Evolutionary conservation across 1,140 invertebrate species (phyloP).

Genomic region (Zeugodacus cucurbitae): DNA sequence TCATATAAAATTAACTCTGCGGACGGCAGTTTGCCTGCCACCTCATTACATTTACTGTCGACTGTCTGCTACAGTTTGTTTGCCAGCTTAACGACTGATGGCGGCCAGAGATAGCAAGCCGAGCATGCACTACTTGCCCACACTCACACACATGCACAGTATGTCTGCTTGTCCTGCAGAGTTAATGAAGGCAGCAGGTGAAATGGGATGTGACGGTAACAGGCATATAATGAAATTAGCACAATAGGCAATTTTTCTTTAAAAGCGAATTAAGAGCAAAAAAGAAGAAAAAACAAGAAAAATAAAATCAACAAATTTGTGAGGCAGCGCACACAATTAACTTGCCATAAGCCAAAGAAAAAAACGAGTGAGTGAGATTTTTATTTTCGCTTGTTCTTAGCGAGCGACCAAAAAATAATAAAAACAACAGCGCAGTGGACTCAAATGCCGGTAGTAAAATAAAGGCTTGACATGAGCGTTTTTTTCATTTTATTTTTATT

Average conservation of each 20-base stretch:
- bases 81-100: neutral
- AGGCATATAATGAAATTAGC: conserved; percentile 1
- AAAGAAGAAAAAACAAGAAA: neutral
- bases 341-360: neutral
- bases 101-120: neutral
- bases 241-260: neutral
- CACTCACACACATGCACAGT: neutral
- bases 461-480: neutral
- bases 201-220: neutral
- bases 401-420: neutral
- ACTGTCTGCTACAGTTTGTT: neutral
- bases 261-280: neutral
- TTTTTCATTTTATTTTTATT: too few relatives aligned
- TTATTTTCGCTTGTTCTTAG: neutral
- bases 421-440: neutral
- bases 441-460: neutral
- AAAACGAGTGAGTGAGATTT: neutral
- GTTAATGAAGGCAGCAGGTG: neutral
- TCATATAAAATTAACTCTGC: neutral
- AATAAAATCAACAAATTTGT: neutral
- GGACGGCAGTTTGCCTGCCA: neutral
- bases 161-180: neutral
- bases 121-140: neutral
- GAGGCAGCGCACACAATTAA: conserved; percentile 13
- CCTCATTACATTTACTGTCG: neutral